Conservation (phyloP, 2,113 vertebrate species). For the Pelecanoides urinatrix region DNA sequence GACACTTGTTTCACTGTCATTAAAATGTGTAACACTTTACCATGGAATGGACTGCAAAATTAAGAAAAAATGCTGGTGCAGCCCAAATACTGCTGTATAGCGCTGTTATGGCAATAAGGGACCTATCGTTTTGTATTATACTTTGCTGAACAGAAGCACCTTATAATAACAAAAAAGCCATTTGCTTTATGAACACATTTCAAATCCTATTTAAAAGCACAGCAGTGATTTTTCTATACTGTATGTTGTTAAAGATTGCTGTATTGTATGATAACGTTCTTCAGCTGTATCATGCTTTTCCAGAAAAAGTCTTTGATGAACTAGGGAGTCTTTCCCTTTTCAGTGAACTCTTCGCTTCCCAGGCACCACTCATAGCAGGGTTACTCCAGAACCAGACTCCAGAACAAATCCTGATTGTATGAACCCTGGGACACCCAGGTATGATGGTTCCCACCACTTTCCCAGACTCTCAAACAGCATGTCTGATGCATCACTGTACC, state of each 20-base stretch:
- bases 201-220: background rate
- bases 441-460: background rate
- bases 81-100: background rate
- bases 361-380: background rate
- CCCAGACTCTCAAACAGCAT: too few species aligned
- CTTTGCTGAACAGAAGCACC: background rate
- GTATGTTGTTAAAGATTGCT: background rate
- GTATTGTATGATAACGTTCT: background rate
- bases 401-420: background rate
- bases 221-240: background rate
- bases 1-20: constrained; percentile 20
- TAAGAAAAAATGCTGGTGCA: background rate
- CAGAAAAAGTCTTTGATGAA: background rate
- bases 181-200: background rate
- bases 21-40: constrained; percentile 41
- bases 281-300: background rate
- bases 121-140: background rate
- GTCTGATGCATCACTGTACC: background rate
- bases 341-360: background rate
- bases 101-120: background rate
- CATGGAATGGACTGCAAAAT: background rate
- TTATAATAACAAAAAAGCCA: background rate
- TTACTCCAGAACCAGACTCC: background rate
- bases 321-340: background rate
- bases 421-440: background rate